Evolutionary conservation across 2,888 invertebrate species (phyloP).

Genomic region (Clistopyga incitator): DNA sequence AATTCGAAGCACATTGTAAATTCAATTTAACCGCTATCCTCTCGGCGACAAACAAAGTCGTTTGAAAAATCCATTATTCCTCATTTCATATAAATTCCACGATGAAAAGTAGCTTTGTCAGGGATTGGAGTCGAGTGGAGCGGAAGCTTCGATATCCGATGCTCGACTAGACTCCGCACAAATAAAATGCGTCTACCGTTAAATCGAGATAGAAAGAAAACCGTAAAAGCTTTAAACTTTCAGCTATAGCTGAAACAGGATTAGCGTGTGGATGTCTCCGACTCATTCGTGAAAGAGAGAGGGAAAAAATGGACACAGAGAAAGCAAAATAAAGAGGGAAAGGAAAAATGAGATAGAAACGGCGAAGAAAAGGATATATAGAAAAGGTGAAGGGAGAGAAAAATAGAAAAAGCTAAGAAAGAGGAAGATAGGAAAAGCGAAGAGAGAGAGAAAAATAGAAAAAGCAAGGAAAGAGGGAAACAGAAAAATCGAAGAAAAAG

Average conservation of each 20-base stretch:
- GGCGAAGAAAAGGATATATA: conserved; percentile 17
- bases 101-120: conserved; percentile 11
- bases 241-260: not conserved
- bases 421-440: not conserved
- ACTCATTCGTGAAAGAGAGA: conserved; percentile 15
- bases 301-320: not conserved
- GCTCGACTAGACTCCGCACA: conserved; percentile 13
- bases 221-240: not conserved
- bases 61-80: conserved; percentile 12
- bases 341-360: conserved; percentile 12
- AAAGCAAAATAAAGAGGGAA: not conserved
- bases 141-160: conserved; percentile 27
- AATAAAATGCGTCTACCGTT: conserved; percentile 2
- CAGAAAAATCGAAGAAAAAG: conserved; percentile 36
- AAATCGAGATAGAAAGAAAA: not conserved
- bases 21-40: not conserved
- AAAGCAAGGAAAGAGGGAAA: conserved; percentile 29
- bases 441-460: conserved; percentile 13
- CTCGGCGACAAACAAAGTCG: conserved; percentile 6
- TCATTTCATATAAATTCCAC: conserved; percentile 17
- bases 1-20: not conserved
- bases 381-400: conserved; percentile 35
- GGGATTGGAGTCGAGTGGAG: not conserved
- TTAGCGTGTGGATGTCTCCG: conserved; percentile 37
- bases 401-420: not conserved